Evolutionary conservation across 2,113 vertebrate genomes (phyloP).

Genomic region (Gavialis gangeticus): DNA sequence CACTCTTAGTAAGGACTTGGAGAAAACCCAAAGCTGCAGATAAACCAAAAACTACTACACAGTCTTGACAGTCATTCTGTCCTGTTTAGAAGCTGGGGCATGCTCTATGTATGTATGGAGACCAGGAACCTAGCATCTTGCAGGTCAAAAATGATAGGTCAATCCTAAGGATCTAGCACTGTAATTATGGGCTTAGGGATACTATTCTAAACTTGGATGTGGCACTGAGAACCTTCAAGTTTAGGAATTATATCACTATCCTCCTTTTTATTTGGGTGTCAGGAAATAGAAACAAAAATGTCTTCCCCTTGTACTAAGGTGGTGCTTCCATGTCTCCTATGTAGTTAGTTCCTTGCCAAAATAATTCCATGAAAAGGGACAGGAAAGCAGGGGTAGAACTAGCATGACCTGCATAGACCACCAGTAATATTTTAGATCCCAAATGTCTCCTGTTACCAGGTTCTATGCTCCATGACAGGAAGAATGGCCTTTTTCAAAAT

Average conservation of each 20-base stretch:
- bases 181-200: background rate
- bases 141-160: background rate
- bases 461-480: background rate
- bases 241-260: too few species aligned
- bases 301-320: background rate
- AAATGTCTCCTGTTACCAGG: background rate
- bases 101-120: background rate
- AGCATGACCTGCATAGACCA: background rate
- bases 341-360: background rate
- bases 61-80: too few species aligned
- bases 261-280: background rate
- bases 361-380: background rate
- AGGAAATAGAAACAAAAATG: background rate
- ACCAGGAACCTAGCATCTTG: background rate
- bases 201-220: too few species aligned
- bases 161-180: background rate
- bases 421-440: background rate
- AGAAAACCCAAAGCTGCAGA: too few species aligned
- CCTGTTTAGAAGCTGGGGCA: too few species aligned
- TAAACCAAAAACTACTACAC: too few species aligned
- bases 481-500: background rate
- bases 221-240: too few species aligned
- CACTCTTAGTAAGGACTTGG: too few species aligned
- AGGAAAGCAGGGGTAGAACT: rapidly evolving
- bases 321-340: background rate